A percentile compares a stretch with the other conserved stretches of the same genome.
phyloP scores from a whole-genome alignment of 2,797 vertebrate species.

The Pseudochaenichthys georgianus region DNA sequence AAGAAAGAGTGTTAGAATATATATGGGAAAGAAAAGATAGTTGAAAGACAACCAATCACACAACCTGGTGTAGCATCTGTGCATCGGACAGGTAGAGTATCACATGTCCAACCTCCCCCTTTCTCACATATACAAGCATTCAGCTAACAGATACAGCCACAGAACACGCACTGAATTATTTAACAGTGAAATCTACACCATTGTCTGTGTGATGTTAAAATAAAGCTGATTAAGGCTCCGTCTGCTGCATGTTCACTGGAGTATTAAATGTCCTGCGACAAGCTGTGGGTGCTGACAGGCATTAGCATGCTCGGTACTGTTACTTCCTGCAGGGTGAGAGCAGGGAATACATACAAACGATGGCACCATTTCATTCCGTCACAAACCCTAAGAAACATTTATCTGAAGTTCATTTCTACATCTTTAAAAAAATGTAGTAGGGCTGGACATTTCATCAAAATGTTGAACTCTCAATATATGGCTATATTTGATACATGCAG shows the following conservation, averaged over 20 bases:
- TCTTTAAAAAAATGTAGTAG: background rate
- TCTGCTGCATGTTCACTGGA: slow-evolving; percentile 45
- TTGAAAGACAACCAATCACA: slow-evolving; percentile 5
- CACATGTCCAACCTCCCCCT: slow-evolving; percentile 39
- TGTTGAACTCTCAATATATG: too few relatives aligned
- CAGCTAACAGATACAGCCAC: slow-evolving; percentile 28
- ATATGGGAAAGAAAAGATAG: background rate
- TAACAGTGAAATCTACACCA: slow-evolving; percentile 63
- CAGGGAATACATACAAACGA: slow-evolving; percentile 24
- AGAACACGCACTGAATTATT: slow-evolving; percentile 71
- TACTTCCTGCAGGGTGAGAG: slow-evolving; percentile 6
- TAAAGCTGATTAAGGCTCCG: slow-evolving; percentile 52
- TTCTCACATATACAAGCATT: slow-evolving; percentile 23
- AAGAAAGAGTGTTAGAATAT: slow-evolving; percentile 19
- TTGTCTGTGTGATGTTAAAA: slow-evolving; percentile 37
- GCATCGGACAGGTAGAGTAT: slow-evolving; percentile 17
- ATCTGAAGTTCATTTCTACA: background rate
- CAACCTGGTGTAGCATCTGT: background rate
- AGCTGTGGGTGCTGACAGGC: slow-evolving; percentile 49
- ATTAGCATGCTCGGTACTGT: background rate
- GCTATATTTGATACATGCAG: too few relatives aligned
- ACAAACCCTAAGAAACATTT: background rate
- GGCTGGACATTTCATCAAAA: too few relatives aligned
- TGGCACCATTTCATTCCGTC: background rate
- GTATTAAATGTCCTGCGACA: slow-evolving; percentile 66